Conservation (phyloP, 2,797 vertebrate genomes). For the Trachurus trachurus region DNA sequence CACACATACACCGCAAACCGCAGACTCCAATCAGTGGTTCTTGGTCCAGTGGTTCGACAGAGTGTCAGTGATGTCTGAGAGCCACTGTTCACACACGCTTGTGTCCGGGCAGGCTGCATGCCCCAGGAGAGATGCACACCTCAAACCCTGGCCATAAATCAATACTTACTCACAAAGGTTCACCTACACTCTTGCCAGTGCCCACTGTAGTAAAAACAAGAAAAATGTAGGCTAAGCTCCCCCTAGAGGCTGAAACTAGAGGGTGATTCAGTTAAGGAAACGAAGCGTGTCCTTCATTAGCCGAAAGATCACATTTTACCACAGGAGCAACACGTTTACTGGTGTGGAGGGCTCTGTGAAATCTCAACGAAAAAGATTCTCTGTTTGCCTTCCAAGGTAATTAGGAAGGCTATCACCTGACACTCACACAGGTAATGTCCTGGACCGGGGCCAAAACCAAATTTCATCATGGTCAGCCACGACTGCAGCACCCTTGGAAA, state of each 20-base stretch:
- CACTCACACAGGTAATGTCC: constrained; percentile 84
- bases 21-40: constrained; percentile 82
- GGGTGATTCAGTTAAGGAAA: constrained; percentile 78
- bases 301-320: constrained; percentile 85
- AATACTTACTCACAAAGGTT: constrained; percentile 77
- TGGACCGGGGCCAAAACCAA: constrained; percentile 73
- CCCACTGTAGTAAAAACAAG: constrained; percentile 75
- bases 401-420: constrained; percentile 86
- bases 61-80: constrained; percentile 83
- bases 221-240: constrained; percentile 74
- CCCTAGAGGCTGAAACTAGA: constrained; percentile 80
- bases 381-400: constrained; percentile 85
- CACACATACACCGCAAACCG: constrained; percentile 73
- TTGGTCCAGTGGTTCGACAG: constrained; percentile 78
- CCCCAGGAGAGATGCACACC: constrained; percentile 77
- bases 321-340: constrained; percentile 81
- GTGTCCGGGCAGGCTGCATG: constrained; percentile 67
- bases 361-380: constrained; percentile 78
- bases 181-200: constrained; percentile 76
- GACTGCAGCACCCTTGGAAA: constrained; percentile 80
- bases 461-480: constrained; percentile 77
- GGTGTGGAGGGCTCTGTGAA: constrained; percentile 76
- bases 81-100: constrained; percentile 80
- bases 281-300: constrained; percentile 84
- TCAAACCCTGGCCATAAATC: constrained; percentile 77